These are phyloP conservation scores for Chiroxiphia lanceolata DNA, from an alignment of 2,797 vertebrate species.

Conservation along the genomic window DNA sequence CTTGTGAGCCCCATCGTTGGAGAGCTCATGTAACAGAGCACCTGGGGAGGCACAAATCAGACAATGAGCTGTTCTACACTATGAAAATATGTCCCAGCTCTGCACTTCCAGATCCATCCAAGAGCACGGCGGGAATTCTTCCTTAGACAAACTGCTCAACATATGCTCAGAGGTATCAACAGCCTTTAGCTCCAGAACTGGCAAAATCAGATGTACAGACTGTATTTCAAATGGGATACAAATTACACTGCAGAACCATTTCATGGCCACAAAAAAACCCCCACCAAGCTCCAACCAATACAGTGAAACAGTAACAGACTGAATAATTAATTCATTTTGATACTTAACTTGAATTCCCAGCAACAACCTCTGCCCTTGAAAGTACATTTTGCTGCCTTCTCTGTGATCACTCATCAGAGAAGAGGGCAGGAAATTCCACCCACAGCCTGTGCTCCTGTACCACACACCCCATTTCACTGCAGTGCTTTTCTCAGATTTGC, in stretches of 20 bases:
- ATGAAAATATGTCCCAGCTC: not conserved
- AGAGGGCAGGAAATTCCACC: not conserved
- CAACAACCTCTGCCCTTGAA: not conserved
- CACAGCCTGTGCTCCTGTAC: not conserved
- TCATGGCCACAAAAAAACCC: not conserved
- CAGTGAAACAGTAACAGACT: not conserved
- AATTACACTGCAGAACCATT: not conserved
- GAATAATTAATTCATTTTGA: not conserved
- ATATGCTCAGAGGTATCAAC: not conserved
- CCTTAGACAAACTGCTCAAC: not conserved
- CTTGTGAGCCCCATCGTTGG: conserved; percentile 82
- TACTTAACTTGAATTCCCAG: not conserved
- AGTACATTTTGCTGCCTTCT: not conserved
- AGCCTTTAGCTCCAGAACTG: not conserved
- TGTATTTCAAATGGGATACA: not conserved
- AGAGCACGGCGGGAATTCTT: not conserved
- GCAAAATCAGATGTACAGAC: not conserved
- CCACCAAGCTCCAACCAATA: not conserved
- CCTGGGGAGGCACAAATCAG: conserved; percentile 48
- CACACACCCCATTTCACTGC: not conserved
- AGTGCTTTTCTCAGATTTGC: not conserved
- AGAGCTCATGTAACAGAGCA: conserved; percentile 83
- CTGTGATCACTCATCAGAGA: not conserved
- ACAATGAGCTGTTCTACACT: not conserved
- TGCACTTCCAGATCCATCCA: not conserved